Conservation (phyloP, 1,140 invertebrate species). For the Antheraea mylitta region DNA sequence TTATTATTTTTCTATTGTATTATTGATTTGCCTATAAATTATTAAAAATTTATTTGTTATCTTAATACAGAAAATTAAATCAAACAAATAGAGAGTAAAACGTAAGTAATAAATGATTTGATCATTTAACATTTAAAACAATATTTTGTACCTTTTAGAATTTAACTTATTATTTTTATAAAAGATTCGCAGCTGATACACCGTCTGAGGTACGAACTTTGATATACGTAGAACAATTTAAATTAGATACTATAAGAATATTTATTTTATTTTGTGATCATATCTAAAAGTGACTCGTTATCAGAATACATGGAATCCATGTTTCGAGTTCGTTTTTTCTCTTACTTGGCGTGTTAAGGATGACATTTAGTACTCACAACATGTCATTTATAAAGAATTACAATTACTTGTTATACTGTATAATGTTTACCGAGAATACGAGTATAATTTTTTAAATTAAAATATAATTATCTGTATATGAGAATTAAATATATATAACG, state of each 20-base stretch:
- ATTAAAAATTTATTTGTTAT: no score
- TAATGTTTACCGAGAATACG: no score
- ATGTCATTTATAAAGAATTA: conserved; percentile 17
- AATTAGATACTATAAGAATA: conserved; percentile 27
- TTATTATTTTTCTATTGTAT: no score
- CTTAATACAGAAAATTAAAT: no score
- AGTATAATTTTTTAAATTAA: no score
- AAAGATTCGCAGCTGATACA: conserved; percentile 12
- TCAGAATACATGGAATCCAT: neutral
- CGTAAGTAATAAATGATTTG: no score
- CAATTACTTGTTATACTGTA: neutral
- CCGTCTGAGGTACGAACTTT: conserved; percentile 10
- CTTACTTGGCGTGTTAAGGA: conserved; percentile 21
- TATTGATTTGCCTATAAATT: no score
- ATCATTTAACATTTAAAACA: no score
- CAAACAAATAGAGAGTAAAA: no score
- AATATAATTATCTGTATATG: no score
- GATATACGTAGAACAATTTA: conserved; percentile 15
- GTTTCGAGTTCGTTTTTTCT: conserved; percentile 8
- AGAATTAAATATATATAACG: no score
- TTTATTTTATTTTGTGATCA: conserved; percentile 17
- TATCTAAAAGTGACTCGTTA: conserved; percentile 18
- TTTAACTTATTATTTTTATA: neutral
- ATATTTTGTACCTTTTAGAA: neutral
- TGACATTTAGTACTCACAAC: conserved; percentile 11